phyloP scores from a whole-genome alignment of 2,113 vertebrate genomes.

The Willisornis vidua region DNA sequence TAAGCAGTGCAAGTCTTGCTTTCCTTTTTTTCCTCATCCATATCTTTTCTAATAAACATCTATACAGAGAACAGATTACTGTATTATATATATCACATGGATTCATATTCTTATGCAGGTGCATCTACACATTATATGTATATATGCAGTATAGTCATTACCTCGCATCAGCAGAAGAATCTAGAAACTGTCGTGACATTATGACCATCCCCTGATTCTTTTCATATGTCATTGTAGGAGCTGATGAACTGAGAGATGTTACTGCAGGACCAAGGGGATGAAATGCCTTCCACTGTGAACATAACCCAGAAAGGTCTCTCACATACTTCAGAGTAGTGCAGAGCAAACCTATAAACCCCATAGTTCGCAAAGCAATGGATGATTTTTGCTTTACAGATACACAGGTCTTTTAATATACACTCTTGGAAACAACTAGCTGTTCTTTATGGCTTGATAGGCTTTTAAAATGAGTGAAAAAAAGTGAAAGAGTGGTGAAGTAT shows the following conservation, averaged over 20 bases:
- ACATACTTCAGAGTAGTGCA: background rate
- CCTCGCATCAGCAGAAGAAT: background rate
- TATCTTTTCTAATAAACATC: background rate
- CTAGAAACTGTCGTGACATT: background rate
- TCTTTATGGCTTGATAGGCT: background rate
- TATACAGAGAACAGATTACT: background rate
- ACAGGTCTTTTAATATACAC: background rate
- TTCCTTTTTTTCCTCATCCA: background rate
- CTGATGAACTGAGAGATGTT: background rate
- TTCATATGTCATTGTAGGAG: accelerated
- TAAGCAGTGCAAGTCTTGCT: background rate
- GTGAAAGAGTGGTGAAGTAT: background rate
- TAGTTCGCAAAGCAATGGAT: background rate
- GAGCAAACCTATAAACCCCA: background rate
- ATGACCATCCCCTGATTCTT: background rate
- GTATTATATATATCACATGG: background rate
- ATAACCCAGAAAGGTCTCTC: background rate
- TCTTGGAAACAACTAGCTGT: background rate
- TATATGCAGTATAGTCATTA: background rate
- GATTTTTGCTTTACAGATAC: background rate
- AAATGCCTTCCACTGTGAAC: background rate
- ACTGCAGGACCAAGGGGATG: background rate
- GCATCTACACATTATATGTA: too few relatives aligned
- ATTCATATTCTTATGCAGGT: background rate
- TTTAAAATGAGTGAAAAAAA: background rate